A percentile compares a stretch with the other conserved stretches of the same genome.
phyloP scores from a whole-genome alignment of 2,113 vertebrate species.

The Polypterus bichir region DNA sequence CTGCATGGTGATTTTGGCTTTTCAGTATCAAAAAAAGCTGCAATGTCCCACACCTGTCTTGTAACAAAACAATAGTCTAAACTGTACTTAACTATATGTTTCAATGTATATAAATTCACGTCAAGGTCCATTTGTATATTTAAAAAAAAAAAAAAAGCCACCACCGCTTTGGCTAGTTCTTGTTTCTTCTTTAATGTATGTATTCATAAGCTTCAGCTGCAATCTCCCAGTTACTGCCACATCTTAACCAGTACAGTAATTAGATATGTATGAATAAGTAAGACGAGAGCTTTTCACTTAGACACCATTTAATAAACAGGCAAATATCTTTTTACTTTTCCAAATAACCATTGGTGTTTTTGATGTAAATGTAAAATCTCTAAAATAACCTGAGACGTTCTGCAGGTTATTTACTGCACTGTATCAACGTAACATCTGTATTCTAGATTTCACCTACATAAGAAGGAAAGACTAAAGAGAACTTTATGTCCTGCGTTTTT shows the following conservation, averaged over 20 bases:
- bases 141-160: slow-evolving; percentile 1
- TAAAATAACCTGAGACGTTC: too few species aligned
- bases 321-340: too few species aligned
- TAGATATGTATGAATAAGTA: too few species aligned
- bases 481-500: too few species aligned
- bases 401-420: too few species aligned
- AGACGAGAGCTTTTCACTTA: too few species aligned
- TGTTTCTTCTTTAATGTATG: slow-evolving; percentile 2
- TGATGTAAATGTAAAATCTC: too few species aligned
- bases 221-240: neutral
- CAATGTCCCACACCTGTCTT: slow-evolving; percentile 19
- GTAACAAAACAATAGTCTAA: slow-evolving; percentile 17
- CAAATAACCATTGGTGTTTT: too few species aligned
- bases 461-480: too few species aligned
- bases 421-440: too few species aligned
- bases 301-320: too few species aligned
- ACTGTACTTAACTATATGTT: slow-evolving; percentile 18
- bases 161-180: slow-evolving; percentile 1
- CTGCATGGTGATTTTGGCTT: slow-evolving; percentile 21
- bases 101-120: slow-evolving; percentile 21
- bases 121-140: neutral
- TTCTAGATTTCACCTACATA: too few species aligned
- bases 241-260: neutral
- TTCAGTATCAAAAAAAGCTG: slow-evolving; percentile 11
- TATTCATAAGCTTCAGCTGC: slow-evolving; percentile 6